Base-by-base conservation (phyloP, 2,888 invertebrate species). In the Yponomeuta cagnagella region DNA sequence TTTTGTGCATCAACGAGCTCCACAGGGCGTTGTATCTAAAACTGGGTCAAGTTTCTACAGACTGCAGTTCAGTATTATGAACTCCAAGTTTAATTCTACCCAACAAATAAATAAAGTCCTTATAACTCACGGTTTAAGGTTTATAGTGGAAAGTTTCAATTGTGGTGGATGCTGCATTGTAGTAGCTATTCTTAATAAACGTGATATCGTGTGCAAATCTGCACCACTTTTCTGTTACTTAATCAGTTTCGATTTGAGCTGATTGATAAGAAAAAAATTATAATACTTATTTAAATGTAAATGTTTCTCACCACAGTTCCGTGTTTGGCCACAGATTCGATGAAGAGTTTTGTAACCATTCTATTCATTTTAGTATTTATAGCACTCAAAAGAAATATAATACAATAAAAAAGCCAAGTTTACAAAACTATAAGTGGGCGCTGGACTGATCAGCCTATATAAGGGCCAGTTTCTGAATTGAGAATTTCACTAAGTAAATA, bases 31-130 rank as follows among this genome's bases (percentile, higher is more conserved):
- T 65, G 65, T 31, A 10, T 52, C 30, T 69, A 52, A 31, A 69
- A 48, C 69, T 69, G 31, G 69, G 69, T 69, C 69, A 69, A 69
- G 69, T 69, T 69, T 69, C 69, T 69, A 69, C 30, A 52, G 52
- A 30, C 69, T 69, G 52, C 15, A 58, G 10, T 12, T 58, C 15
- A 58, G 15, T 58, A 58, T 12, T 58, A 58, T 58, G 15, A 58
- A 58, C 52, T 5, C 52, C 52, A 58, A 12, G 52, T 58, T 15
- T 58, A 58, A 15, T 12, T 58, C 3, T 12, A 58, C 52, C 15
- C 15, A 15, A 15, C 15, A 58, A 15, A 12, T 58, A 15, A 58
- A 58, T 58, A 58, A 15, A 15, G 15, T 12, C 52, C 12, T 58
- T 58, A 58, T 43, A 3, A 1, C 52, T 15, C 4, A 58, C 15